A percentile compares a stretch with the other conserved stretches of the same genome.
phyloP scores from a whole-genome alignment of 2,888 invertebrate species.

The Epistrophella euchroma region DNA sequence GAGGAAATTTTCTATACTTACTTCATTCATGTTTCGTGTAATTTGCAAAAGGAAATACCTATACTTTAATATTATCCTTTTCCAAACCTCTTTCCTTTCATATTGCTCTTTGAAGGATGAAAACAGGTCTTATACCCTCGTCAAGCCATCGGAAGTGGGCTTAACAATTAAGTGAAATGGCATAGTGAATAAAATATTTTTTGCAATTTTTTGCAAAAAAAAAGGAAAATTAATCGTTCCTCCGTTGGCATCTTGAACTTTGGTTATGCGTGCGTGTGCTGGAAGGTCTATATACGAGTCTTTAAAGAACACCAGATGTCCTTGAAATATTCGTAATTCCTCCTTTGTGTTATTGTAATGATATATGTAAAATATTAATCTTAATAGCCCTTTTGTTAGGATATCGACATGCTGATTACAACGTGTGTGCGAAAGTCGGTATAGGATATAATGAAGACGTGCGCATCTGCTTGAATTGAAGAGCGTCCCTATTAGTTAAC shows the following conservation, averaged over 20 bases:
- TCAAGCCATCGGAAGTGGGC: constrained; percentile 55
- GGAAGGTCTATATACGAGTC: neutral
- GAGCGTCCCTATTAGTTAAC: constrained; percentile 59
- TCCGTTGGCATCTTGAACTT: constrained; percentile 18
- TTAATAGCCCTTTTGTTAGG: constrained; percentile 40
- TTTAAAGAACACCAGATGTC: constrained; percentile 40
- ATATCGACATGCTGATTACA: constrained; percentile 24
- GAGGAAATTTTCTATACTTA: neutral
- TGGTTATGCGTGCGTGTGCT: neutral
- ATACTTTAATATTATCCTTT: constrained; percentile 22
- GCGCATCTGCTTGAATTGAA: constrained; percentile 56
- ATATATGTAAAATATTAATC: constrained; percentile 65
- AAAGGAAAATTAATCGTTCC: constrained; percentile 53
- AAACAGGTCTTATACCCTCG: constrained; percentile 19
- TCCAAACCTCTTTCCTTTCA: constrained; percentile 17
- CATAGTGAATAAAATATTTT: constrained; percentile 67
- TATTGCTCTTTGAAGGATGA: constrained; percentile 4
- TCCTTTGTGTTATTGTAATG: constrained; percentile 52
- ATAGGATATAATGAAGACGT: constrained; percentile 53
- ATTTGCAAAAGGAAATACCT: constrained; percentile 3
- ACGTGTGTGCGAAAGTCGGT: neutral
- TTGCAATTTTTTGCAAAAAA: constrained; percentile 39
- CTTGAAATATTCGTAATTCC: constrained; percentile 60
- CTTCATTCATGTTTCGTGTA: neutral
- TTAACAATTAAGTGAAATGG: constrained; percentile 70